These are phyloP conservation scores for Ichneumoninae sp. DNA, from an alignment of 2,888 invertebrate species.

Conservation along the genomic window DNA sequence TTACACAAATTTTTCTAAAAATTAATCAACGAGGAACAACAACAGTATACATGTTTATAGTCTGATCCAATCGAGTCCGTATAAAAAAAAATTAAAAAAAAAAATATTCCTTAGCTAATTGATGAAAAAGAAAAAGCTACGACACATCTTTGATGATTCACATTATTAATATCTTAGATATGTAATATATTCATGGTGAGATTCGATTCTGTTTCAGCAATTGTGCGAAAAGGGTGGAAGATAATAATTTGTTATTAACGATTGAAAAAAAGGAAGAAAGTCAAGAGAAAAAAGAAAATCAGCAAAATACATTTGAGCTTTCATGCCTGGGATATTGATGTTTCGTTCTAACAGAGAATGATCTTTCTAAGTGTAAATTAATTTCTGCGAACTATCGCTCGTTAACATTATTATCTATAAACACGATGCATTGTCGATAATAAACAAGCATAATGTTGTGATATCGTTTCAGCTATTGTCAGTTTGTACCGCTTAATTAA, in stretches of 20 bases:
- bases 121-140: constrained; percentile 10
- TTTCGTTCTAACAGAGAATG: constrained; percentile 58
- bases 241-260: constrained; percentile 30
- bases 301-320: constrained; percentile 26
- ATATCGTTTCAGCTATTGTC: constrained; percentile 51
- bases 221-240: constrained; percentile 12
- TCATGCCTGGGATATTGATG: constrained; percentile 45
- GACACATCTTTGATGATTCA: constrained; percentile 22
- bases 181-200: constrained; percentile 19
- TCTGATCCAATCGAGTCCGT: constrained; percentile 67
- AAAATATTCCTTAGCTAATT: constrained; percentile 33
- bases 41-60: constrained; percentile 54
- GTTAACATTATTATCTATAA: constrained; percentile 68
- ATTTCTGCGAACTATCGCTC: constrained; percentile 70
- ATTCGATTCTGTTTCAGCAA: constrained; percentile 28
- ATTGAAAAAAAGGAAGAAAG: not conserved
- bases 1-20: constrained; percentile 74
- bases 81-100: constrained; percentile 35
- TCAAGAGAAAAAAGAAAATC: not conserved
- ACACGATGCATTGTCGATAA: constrained; percentile 74
- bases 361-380: constrained; percentile 70
- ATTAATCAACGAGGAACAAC: constrained; percentile 66
- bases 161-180: constrained; percentile 28
- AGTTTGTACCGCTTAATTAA: constrained; percentile 12
- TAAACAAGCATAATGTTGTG: constrained; percentile 75